phyloP scores from a whole-genome alignment of 1,140 invertebrate species.

The Rhopalosiphum maidis region DNA sequence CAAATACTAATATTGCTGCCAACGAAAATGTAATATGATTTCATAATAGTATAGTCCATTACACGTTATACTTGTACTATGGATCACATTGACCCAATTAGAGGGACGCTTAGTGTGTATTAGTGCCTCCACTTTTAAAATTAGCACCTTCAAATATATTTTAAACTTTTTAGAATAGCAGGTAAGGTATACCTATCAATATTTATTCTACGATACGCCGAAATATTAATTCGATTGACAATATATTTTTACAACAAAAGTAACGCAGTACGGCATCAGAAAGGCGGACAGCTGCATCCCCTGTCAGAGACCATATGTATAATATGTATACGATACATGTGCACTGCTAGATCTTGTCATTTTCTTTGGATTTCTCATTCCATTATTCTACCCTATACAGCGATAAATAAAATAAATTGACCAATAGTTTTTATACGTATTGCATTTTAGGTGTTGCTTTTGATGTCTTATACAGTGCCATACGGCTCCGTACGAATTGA shows the following conservation, averaged over 20 bases:
- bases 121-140: too few relatives aligned
- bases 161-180: background rate
- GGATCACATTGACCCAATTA: background rate
- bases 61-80: background rate
- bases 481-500: too few relatives aligned
- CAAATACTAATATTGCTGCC: background rate
- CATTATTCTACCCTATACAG: too few relatives aligned
- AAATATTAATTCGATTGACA: background rate
- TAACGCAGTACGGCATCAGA: background rate
- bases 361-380: too few relatives aligned
- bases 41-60: background rate
- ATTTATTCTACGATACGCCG: too few relatives aligned
- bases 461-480: too few relatives aligned
- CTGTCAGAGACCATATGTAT: background rate
- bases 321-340: background rate
- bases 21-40: background rate
- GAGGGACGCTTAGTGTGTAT: too few relatives aligned
- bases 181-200: background rate
- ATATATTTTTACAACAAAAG: background rate
- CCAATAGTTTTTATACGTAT: too few relatives aligned
- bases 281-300: background rate
- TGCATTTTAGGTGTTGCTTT: too few relatives aligned
- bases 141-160: too few relatives aligned
- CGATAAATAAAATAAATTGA: too few relatives aligned
- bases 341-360: background rate